Percentiles rank a stretch among this genome's conserved stretches.
phyloP scores from a whole-genome alignment of 2,797 vertebrate species.

The Manis javanica region DNA sequence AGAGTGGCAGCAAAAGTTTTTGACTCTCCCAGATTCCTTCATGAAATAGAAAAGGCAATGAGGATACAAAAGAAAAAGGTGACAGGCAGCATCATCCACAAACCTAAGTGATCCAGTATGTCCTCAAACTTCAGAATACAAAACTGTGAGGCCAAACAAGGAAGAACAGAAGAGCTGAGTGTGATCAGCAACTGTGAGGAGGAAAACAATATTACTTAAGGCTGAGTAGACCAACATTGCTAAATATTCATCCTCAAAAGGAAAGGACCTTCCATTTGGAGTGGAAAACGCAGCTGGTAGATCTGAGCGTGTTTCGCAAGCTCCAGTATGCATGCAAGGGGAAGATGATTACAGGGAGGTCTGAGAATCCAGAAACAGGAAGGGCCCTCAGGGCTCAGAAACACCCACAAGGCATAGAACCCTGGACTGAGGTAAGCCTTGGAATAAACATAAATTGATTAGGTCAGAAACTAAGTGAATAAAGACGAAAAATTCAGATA shows the following conservation, averaged over 20 bases:
- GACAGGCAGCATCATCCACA: not conserved
- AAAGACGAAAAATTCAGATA: not conserved
- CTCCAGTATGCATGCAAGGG: not conserved
- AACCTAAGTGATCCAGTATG: not conserved
- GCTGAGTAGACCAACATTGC: not conserved
- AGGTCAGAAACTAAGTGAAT: not conserved
- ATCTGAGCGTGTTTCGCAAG: not conserved
- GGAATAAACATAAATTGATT: not conserved
- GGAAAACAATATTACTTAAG: not conserved
- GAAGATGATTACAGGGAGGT: not conserved
- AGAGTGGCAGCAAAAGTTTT: not conserved
- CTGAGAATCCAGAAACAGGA: not conserved
- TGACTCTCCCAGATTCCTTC: not conserved
- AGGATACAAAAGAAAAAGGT: not conserved
- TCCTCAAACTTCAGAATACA: not conserved
- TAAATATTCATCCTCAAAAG: not conserved
- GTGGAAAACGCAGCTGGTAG: not conserved
- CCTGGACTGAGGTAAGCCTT: not conserved
- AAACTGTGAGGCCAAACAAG: not conserved
- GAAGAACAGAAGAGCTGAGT: not conserved
- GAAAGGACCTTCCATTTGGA: not conserved
- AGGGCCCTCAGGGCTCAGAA: not conserved
- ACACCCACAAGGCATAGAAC: not conserved
- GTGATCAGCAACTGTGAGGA: not conserved
- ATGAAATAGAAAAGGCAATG: not conserved